phyloP scores from a whole-genome alignment of 1,140 invertebrate genomes.

The Frieseomelitta varia region DNA sequence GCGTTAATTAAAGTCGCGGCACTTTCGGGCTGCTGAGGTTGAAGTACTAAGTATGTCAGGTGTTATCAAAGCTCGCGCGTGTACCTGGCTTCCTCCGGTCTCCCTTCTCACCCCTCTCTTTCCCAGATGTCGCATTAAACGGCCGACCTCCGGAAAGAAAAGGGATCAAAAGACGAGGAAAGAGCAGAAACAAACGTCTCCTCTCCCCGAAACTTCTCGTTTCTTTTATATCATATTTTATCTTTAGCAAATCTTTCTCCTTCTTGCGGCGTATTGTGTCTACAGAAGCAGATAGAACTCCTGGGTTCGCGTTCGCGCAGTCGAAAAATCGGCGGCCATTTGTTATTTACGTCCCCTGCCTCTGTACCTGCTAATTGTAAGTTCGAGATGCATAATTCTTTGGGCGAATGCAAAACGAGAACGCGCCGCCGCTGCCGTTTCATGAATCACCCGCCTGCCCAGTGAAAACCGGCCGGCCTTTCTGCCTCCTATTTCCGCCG shows the following conservation, averaged over 20 bases:
- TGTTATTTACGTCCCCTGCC: slow-evolving; percentile 12
- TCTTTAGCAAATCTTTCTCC: neutral
- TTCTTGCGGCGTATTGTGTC: neutral
- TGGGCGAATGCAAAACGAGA: slow-evolving; percentile 14
- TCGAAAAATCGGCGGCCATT: neutral
- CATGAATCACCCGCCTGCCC: slow-evolving; percentile 12
- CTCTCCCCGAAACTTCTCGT: neutral
- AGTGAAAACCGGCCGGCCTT: neutral
- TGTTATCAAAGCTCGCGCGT: slow-evolving; percentile 7
- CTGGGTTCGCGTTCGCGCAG: neutral
- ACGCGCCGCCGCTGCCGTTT: neutral
- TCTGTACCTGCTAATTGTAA: slow-evolving; percentile 33
- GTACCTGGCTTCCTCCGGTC: neutral
- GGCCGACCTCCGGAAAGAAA: neutral
- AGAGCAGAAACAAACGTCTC: neutral
- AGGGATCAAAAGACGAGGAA: neutral
- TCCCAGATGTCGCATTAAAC: neutral
- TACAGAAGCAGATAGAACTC: neutral
- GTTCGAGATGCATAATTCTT: slow-evolving; percentile 29
- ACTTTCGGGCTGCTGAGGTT: neutral
- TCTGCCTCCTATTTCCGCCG: neutral
- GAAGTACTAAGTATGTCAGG: slow-evolving; percentile 22
- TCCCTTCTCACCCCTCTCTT: neutral
- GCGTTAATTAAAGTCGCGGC: slow-evolving; percentile 29
- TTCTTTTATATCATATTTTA: neutral